Percentiles rank a stretch among this genome's conserved stretches.
phyloP scores from a whole-genome alignment of 2,888 invertebrate species.

The Iselma pallidipennis region DNA sequence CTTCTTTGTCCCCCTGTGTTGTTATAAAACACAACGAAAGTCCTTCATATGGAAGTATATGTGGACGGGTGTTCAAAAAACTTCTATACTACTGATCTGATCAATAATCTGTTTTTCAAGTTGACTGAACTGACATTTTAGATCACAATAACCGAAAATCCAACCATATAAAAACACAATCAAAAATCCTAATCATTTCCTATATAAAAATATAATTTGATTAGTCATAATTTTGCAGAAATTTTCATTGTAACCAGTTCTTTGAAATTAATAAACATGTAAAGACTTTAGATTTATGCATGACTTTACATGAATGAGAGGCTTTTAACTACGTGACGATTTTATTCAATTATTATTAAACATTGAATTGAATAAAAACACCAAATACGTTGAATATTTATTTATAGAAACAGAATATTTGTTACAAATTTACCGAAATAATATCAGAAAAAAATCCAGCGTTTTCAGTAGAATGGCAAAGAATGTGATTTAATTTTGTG shows the following conservation, averaged over 20 bases:
- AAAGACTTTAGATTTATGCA: neutral
- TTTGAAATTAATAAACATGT: neutral
- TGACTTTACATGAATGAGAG: neutral
- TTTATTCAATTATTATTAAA: neutral
- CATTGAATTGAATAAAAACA: neutral
- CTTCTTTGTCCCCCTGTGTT: neutral
- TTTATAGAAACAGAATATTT: neutral
- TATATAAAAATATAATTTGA: neutral
- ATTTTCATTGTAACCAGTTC: neutral
- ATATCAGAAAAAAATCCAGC: too few relatives aligned
- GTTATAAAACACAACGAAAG: too few relatives aligned
- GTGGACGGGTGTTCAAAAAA: too few relatives aligned
- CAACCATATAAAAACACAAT: neutral
- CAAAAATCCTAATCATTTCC: neutral
- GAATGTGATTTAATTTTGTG: too few relatives aligned
- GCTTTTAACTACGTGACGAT: neutral
- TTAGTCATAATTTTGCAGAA: neutral
- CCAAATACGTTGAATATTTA: neutral
- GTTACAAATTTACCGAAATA: too few relatives aligned
- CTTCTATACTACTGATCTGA: slow-evolving; percentile 7
- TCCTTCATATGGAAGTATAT: too few relatives aligned
- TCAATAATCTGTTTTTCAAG: slow-evolving; percentile 10
- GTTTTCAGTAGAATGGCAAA: too few relatives aligned
- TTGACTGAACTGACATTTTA: too few relatives aligned
- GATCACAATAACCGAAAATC: too few relatives aligned